Evolutionary conservation across 2,113 vertebrate species (phyloP).

Genomic region (Lycaon pictus): DNA sequence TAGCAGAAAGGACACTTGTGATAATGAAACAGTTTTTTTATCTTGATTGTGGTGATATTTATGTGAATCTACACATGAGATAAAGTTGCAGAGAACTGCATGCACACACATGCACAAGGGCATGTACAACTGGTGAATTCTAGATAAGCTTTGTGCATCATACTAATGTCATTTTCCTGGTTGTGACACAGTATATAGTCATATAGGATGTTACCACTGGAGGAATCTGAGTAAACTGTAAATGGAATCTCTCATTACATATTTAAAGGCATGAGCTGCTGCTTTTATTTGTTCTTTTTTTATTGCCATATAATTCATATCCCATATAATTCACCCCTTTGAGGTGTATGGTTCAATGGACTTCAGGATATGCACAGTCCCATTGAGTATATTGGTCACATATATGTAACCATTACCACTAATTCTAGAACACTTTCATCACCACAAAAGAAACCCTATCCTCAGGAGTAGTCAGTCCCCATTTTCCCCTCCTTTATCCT

Average conservation of each 20-base stretch:
- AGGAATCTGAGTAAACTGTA: neutral
- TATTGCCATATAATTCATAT: neutral
- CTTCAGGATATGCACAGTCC: neutral
- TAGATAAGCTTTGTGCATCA: neutral
- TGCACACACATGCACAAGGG: neutral
- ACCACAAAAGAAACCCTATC: neutral
- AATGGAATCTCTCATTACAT: neutral
- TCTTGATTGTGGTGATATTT: neutral
- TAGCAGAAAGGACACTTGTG: neutral
- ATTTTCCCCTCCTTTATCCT: neutral
- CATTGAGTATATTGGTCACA: neutral
- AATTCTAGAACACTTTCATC: conserved; percentile 20
- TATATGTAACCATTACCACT: neutral
- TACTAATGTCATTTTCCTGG: neutral
- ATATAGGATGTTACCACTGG: neutral
- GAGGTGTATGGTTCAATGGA: neutral
- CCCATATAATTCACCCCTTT: neutral
- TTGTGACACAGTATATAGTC: neutral
- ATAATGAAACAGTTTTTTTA: neutral
- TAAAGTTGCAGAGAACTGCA: neutral
- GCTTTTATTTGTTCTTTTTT: neutral
- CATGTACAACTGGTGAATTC: neutral
- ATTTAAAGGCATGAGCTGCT: conserved; percentile 9
- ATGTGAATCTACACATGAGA: neutral
- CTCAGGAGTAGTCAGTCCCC: neutral